A percentile compares a stretch with the other conserved stretches of the same genome.
These are phyloP conservation scores for Apostichopus japonicus DNA, from an alignment of 35 echinoderm and acorn worm genomes.

Conservation along the genomic window DNA sequence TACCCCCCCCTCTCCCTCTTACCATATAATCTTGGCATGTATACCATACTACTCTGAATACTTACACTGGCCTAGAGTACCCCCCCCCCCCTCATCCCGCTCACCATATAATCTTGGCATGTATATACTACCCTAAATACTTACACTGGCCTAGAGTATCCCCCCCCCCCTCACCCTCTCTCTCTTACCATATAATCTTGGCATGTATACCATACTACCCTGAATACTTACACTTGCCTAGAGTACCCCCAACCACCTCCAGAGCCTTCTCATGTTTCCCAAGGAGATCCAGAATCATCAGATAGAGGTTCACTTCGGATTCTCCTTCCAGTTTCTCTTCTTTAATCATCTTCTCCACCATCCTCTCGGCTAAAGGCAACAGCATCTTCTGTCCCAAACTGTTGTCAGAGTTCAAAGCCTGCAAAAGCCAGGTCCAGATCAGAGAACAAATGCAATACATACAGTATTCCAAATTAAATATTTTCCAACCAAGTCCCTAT, in stretches of 20 bases:
- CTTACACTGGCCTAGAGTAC: too few species aligned
- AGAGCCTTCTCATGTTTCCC: slow-evolving; percentile 89
- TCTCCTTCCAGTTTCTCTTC: slow-evolving; percentile 89
- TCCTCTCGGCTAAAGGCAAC: slow-evolving; percentile 86
- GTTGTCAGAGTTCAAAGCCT: slow-evolving; percentile 72
- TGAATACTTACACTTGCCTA: slow-evolving; percentile 64
- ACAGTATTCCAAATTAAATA: not conserved
- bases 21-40: too few species aligned
- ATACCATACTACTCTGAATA: too few species aligned
- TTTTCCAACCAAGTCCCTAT: too few species aligned
- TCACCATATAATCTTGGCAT: too few species aligned
- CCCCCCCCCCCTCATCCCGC: too few species aligned
- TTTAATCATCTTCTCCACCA: slow-evolving; percentile 97
- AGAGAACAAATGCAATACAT: not conserved
- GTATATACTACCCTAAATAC: too few species aligned
- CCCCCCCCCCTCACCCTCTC: too few species aligned
- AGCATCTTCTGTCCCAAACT: slow-evolving; percentile 82
- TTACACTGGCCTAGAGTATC: too few species aligned
- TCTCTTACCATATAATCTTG: too few species aligned
- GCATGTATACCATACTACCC: too few species aligned
- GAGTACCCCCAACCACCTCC: slow-evolving; percentile 66
- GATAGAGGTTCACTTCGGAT: slow-evolving; percentile 86
- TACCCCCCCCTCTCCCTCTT: not conserved
- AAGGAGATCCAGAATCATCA: slow-evolving; percentile 84
- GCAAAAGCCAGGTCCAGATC: not conserved